phyloP scores from a whole-genome alignment of 1,140 invertebrate genomes.

The Trichonephila clavata region DNA sequence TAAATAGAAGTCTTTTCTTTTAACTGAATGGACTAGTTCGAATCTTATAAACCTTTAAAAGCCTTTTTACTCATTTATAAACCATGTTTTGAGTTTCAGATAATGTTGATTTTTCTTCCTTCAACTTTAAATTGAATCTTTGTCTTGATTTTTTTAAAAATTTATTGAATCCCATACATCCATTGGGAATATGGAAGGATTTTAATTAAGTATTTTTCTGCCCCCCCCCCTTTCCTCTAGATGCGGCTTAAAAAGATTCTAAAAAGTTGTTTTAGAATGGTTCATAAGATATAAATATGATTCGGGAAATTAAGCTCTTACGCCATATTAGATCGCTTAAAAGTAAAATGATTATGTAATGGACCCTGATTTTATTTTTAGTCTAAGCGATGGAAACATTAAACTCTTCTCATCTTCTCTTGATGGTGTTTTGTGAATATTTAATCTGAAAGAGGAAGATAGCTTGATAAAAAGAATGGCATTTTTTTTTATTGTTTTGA shows the following conservation, averaged over 20 bases:
- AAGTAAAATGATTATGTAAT: neutral
- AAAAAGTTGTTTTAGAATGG: neutral
- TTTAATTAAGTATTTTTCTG: neutral
- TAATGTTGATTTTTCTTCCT: neutral
- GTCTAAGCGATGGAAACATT: too few species aligned
- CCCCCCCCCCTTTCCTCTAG: too few species aligned
- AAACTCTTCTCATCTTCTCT: too few species aligned
- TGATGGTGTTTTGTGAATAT: too few species aligned
- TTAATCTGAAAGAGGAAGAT: too few species aligned
- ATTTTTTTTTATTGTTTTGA: too few species aligned
- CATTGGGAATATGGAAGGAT: neutral
- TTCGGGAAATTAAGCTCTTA: neutral
- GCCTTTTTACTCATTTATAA: neutral
- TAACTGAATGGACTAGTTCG: neutral
- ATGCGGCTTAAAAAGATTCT: neutral
- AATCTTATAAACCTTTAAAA: neutral
- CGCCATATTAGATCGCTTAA: neutral
- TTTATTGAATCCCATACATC: neutral
- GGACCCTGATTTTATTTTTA: neutral
- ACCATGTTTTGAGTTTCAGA: neutral
- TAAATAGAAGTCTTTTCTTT: slow-evolving; percentile 9
- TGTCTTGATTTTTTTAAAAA: neutral
- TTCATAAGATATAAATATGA: too few species aligned
- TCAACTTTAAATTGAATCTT: neutral
- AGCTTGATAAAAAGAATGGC: too few species aligned